phyloP scores from a whole-genome alignment of 2,888 invertebrate genomes.

The Cheilosia vulpina region DNA sequence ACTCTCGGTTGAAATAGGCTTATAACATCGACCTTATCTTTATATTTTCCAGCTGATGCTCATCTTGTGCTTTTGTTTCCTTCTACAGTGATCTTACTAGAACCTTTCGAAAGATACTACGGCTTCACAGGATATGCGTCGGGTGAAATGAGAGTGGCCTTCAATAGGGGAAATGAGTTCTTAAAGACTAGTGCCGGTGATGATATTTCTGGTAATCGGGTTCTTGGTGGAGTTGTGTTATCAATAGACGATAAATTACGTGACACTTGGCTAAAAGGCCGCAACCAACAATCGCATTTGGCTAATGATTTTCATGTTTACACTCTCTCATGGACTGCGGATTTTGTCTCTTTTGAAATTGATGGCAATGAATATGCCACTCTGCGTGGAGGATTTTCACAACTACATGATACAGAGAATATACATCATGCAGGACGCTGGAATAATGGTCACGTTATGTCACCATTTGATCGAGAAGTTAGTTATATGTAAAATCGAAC shows the following conservation, averaged over 20 bases:
- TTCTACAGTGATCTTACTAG: slow-evolving; percentile 86
- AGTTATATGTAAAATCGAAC: neutral
- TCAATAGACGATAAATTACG: slow-evolving; percentile 80
- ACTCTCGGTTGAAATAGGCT: neutral
- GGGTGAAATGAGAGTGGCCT: slow-evolving; percentile 90
- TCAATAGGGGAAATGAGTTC: slow-evolving; percentile 87
- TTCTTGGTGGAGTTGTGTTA: slow-evolving; percentile 80
- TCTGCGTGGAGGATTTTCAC: slow-evolving; percentile 80
- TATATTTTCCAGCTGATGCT: neutral
- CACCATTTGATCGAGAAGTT: slow-evolving; percentile 91
- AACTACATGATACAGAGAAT: slow-evolving; percentile 61
- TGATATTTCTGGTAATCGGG: slow-evolving; percentile 79
- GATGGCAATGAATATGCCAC: slow-evolving; percentile 86
- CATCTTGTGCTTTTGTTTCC: neutral
- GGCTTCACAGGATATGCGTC: slow-evolving; percentile 86
- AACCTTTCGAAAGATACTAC: slow-evolving; percentile 87
- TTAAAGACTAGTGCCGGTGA: slow-evolving; percentile 77
- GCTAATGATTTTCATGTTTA: slow-evolving; percentile 88
- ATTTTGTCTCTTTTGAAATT: slow-evolving; percentile 81
- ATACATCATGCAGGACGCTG: slow-evolving; percentile 84
- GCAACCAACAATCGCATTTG: slow-evolving; percentile 82
- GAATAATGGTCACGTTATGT: slow-evolving; percentile 86
- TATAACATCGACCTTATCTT: neutral
- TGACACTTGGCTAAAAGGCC: slow-evolving; percentile 78
- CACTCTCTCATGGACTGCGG: slow-evolving; percentile 87